A percentile compares a stretch with the other conserved stretches of the same genome.
These are phyloP conservation scores for Acrocyrtus sp. DNA, from an alignment of 2,888 invertebrate species.

Conservation along the genomic window DNA sequence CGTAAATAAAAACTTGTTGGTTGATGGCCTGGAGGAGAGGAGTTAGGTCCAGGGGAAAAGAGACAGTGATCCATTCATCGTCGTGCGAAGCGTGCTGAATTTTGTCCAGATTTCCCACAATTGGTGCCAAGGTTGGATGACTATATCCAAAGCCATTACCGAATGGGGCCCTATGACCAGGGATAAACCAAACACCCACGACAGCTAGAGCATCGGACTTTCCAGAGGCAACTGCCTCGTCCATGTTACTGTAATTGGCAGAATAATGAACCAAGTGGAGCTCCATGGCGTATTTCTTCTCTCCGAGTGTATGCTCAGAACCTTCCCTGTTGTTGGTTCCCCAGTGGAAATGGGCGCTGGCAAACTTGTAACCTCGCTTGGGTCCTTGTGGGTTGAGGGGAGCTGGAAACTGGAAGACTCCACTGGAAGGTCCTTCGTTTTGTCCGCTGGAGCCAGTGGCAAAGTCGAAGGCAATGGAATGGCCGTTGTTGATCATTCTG, in stretches of 20 bases:
- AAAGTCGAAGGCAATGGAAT: conserved; percentile 1
- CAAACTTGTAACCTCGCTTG: not conserved
- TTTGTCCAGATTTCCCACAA: conserved; percentile 3
- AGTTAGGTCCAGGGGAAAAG: not conserved
- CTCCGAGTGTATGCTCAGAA: not conserved
- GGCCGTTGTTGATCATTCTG: conserved; percentile 4
- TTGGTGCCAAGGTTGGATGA: not conserved
- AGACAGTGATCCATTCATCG: not conserved
- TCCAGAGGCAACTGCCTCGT: not conserved
- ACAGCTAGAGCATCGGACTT: not conserved
- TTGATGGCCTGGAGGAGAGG: not conserved
- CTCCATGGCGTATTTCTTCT: not conserved
- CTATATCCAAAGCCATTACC: no score
- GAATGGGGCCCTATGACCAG: not conserved
- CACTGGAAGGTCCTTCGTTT: not conserved
- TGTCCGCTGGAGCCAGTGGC: not conserved
- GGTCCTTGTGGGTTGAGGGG: not conserved
- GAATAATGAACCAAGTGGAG: conserved; percentile 14
- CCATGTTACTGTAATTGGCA: not conserved
- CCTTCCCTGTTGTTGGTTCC: not conserved
- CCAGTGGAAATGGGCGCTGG: conserved; percentile 7
- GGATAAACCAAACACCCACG: not conserved
- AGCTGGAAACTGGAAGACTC: not conserved
- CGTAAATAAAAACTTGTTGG: not conserved
- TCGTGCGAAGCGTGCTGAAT: not conserved